Percentiles rank a stretch among this genome's conserved stretches.
These are phyloP conservation scores for Progne subis DNA, from an alignment of 2,113 vertebrate species.

Conservation along the genomic window DNA sequence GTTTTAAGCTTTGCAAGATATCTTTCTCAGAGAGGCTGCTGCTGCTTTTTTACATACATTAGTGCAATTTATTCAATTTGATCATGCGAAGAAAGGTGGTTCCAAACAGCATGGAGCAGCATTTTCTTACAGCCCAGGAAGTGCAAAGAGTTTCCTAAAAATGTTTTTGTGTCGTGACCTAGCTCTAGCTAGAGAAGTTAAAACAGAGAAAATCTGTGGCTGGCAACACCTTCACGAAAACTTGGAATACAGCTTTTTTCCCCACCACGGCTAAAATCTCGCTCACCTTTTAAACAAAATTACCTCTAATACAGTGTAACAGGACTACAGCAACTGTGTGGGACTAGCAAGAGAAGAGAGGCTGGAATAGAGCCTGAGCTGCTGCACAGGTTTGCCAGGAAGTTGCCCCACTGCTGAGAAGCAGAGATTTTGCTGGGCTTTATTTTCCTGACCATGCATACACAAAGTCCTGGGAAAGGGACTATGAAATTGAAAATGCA, in stretches of 20 bases:
- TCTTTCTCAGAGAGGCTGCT: not conserved
- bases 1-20: not conserved
- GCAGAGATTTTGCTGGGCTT: not conserved
- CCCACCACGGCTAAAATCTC: accelerated
- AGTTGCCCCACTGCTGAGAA: not conserved
- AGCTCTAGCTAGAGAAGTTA: not conserved
- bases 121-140: not conserved
- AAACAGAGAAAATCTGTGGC: not conserved
- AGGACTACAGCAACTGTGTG: not conserved
- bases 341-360: not conserved
- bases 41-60: not conserved
- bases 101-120: not conserved
- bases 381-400: not conserved
- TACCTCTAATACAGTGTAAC: not conserved
- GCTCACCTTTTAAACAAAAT: not conserved
- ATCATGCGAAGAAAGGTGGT: not conserved
- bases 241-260: not conserved
- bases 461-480: not conserved
- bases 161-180: accelerated
- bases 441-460: not conserved
- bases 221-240: not conserved
- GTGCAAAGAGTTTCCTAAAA: not conserved
- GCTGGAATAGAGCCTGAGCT: not conserved
- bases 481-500: not conserved
- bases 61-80: not conserved